These are phyloP conservation scores for Cataglyphis hispanica DNA, from an alignment of 1,140 invertebrate genomes.

Conservation along the genomic window DNA sequence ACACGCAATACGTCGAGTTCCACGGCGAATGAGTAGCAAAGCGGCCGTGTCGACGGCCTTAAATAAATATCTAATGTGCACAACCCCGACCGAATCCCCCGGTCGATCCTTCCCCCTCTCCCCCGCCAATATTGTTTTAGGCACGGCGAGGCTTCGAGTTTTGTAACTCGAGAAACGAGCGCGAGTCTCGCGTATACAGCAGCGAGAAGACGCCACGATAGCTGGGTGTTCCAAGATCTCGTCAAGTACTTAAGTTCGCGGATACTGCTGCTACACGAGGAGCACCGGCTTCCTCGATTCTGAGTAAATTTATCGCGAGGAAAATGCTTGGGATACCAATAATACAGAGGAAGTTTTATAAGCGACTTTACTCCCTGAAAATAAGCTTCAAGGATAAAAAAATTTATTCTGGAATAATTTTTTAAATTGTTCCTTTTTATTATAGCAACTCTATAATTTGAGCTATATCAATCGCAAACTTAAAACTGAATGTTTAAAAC, in stretches of 20 bases:
- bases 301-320: background rate
- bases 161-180: constrained; percentile 80
- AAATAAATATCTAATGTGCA: constrained; percentile 81
- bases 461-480: background rate
- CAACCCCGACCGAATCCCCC: constrained; percentile 45
- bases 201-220: constrained; percentile 38
- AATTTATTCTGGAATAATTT: no score
- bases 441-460: no score
- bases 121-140: constrained; percentile 81
- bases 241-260: constrained; percentile 41
- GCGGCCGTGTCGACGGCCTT: constrained; percentile 74
- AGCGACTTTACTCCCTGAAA: background rate
- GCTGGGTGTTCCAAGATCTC: constrained; percentile 64
- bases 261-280: background rate
- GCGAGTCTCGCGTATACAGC: constrained; percentile 54
- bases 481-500: background rate
- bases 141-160: constrained; percentile 68
- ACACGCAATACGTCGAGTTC: constrained; percentile 40
- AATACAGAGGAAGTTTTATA: background rate
- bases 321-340: background rate
- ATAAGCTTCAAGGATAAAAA: background rate
- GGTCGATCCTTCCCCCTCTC: background rate
- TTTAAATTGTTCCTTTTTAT: no score
- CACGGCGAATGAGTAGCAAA: constrained; percentile 72
- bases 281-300: background rate